These are phyloP conservation scores for Neelides sp. DNA, from an alignment of 1,140 invertebrate genomes.

Conservation along the genomic window DNA sequence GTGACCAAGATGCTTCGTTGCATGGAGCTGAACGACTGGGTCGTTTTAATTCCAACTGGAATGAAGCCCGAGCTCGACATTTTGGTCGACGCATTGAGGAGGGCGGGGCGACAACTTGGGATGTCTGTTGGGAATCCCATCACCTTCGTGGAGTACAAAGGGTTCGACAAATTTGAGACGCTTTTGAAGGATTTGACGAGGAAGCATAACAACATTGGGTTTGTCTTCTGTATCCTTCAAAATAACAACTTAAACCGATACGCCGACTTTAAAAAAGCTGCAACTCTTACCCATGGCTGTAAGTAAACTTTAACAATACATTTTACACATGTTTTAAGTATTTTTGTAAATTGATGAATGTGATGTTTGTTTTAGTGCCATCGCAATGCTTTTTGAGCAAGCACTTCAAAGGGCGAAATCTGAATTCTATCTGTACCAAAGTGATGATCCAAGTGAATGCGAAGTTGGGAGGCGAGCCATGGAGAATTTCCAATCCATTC, in stretches of 20 bases:
- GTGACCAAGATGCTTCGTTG: not conserved
- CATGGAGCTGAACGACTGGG: conserved; percentile 34
- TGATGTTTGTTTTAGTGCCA: conserved; percentile 19
- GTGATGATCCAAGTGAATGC: conserved; percentile 46
- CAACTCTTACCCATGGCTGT: conserved; percentile 48
- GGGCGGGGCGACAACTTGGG: too few relatives aligned
- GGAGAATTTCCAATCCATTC: conserved; percentile 43
- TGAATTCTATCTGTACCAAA: conserved; percentile 43
- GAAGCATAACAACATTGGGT: too few relatives aligned
- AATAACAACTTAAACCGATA: conserved; percentile 61
- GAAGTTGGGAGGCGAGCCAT: conserved; percentile 47
- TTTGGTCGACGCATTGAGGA: not conserved
- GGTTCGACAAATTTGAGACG: too few relatives aligned
- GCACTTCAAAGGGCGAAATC: conserved; percentile 33
- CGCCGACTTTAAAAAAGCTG: conserved; percentile 69
- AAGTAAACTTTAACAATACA: too few relatives aligned
- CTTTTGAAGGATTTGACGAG: too few relatives aligned
- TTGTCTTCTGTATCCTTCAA: conserved; percentile 41
- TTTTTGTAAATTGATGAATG: too few relatives aligned
- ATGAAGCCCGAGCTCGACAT: not conserved
- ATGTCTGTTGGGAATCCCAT: too few relatives aligned
- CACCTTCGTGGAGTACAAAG: too few relatives aligned
- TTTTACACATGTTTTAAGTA: too few relatives aligned
- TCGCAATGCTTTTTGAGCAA: conserved; percentile 15
- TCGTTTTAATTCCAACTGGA: conserved; percentile 34